These are phyloP conservation scores for Polypterus bichir DNA, from an alignment of 2,113 vertebrate species.

Conservation along the genomic window DNA sequence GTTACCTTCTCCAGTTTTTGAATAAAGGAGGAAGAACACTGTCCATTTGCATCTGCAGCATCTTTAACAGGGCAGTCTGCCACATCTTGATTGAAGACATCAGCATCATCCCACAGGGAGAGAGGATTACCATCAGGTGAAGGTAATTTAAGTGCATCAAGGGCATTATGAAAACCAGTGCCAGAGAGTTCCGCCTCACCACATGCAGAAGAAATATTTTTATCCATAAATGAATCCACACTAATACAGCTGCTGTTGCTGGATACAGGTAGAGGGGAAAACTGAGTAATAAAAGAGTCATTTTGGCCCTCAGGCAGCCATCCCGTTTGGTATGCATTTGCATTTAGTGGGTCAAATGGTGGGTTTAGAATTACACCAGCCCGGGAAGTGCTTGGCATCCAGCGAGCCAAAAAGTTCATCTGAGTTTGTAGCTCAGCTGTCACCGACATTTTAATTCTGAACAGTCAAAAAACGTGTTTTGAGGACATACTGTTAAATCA, in stretches of 20 bases:
- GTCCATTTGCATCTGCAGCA: slow-evolving; percentile 9
- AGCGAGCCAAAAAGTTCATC: slow-evolving; percentile 51
- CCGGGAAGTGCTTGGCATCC: slow-evolving; percentile 57
- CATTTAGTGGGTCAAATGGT: slow-evolving; percentile 35
- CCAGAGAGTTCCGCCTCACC: slow-evolving; percentile 15
- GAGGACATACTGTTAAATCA: slow-evolving; percentile 10
- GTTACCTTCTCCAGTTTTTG: slow-evolving; percentile 74
- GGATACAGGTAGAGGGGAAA: slow-evolving; percentile 43
- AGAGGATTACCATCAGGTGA: not conserved
- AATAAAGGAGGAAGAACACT: slow-evolving; percentile 44
- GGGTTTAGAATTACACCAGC: slow-evolving; percentile 70
- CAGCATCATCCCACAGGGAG: not conserved
- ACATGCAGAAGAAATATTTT: slow-evolving; percentile 19
- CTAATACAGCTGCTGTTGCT: slow-evolving; percentile 52
- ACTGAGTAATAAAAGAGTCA: slow-evolving; percentile 39
- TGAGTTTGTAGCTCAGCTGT: slow-evolving; percentile 48
- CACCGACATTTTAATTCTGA: slow-evolving; percentile 49
- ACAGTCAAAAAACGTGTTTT: slow-evolving; percentile 26
- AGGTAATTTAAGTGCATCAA: not conserved
- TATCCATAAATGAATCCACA: slow-evolving; percentile 43
- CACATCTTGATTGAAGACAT: slow-evolving; percentile 20
- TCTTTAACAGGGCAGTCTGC: slow-evolving; percentile 13
- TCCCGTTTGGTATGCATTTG: slow-evolving; percentile 24
- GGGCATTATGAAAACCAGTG: slow-evolving; percentile 3
- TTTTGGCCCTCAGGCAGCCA: slow-evolving; percentile 26